phyloP scores from a whole-genome alignment of 2,888 invertebrate species.

The Ametastegia equiseti region DNA sequence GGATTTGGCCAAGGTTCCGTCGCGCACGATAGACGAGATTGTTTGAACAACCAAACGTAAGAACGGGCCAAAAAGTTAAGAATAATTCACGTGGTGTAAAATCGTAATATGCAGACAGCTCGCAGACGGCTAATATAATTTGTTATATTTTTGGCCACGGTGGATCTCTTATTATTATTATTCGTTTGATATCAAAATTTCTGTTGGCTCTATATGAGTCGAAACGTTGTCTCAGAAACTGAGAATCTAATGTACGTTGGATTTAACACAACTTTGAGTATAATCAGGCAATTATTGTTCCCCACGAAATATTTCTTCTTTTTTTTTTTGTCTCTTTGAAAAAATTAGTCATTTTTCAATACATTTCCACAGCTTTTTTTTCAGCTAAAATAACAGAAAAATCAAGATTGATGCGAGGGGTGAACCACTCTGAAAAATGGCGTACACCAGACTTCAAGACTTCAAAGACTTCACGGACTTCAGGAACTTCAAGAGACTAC shows the following conservation, averaged over 20 bases:
- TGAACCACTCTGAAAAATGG: too few relatives aligned
- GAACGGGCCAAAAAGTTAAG: constrained; percentile 20
- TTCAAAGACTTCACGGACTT: too few relatives aligned
- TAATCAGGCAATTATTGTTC: too few relatives aligned
- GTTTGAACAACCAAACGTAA: not conserved
- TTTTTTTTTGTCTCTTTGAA: too few relatives aligned
- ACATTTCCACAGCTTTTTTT: too few relatives aligned
- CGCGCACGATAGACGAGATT: not conserved
- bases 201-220: not conserved
- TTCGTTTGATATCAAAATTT: not conserved
- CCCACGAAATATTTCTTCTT: too few relatives aligned
- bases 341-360: too few relatives aligned
- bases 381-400: too few relatives aligned
- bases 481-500: too few relatives aligned
- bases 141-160: not conserved
- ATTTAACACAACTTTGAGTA: too few relatives aligned
- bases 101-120: constrained; percentile 18
- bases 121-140: not conserved
- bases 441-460: too few relatives aligned
- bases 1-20: not conserved
- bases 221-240: not conserved
- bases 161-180: constrained; percentile 11
- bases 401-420: too few relatives aligned
- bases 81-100: not conserved
- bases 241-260: not conserved